Conservation (phyloP, 2,888 invertebrate species). For the Abrostola tripartita region DNA sequence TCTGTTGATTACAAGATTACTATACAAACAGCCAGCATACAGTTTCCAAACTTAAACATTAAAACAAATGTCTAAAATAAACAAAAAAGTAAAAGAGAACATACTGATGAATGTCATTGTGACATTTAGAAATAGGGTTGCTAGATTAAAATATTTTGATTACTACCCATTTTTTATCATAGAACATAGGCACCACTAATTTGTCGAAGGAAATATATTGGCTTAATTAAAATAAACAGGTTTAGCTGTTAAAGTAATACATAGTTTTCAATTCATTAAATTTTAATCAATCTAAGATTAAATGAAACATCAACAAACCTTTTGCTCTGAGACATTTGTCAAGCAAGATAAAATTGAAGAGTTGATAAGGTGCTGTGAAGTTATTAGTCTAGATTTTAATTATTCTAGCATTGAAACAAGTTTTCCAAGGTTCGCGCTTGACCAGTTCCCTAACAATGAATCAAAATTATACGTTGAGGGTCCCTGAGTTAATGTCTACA, state of each 20-base stretch:
- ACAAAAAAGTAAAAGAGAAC: too few relatives aligned
- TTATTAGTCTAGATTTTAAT: constrained; percentile 24
- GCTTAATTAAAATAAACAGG: background rate
- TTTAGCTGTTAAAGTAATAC: constrained; percentile 10
- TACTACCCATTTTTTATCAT: background rate
- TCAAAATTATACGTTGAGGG: constrained; percentile 43
- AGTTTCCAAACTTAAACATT: too few relatives aligned
- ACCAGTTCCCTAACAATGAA: constrained; percentile 37
- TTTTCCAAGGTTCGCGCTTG: constrained; percentile 15
- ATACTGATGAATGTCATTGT: too few relatives aligned
- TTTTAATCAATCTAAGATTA: constrained; percentile 10
- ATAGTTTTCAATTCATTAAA: constrained; percentile 27
- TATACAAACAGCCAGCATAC: too few relatives aligned
- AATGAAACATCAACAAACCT: constrained; percentile 29
- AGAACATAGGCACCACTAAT: background rate
- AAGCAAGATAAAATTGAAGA: constrained; percentile 5
- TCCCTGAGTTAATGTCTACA: constrained; percentile 41
- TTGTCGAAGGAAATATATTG: background rate
- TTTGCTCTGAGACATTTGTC: constrained; percentile 24
- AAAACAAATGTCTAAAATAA: too few relatives aligned
- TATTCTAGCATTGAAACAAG: constrained; percentile 24
- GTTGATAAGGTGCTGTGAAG: constrained; percentile 8
- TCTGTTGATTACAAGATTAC: background rate
- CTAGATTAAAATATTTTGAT: too few relatives aligned
- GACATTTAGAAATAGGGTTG: too few relatives aligned